Percentiles rank a stretch among this genome's conserved stretches.
phyloP scores from a whole-genome alignment of 92 coral and sea anemone genomes.

The Metridium senile region DNA sequence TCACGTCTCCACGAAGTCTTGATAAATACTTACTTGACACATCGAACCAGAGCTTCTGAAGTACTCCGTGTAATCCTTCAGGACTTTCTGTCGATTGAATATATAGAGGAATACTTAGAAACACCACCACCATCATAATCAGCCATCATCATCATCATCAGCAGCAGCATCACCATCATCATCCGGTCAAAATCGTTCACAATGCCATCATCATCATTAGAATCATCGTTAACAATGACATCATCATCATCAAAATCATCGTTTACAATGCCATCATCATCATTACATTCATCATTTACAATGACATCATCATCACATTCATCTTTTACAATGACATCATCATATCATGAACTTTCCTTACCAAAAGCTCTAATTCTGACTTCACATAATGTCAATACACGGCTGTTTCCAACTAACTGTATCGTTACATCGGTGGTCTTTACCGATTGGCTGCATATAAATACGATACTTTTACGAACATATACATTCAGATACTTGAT shows the following conservation, averaged over 20 bases:
- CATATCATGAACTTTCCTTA: neutral
- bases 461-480: constrained; percentile 1
- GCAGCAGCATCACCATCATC: no score
- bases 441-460: constrained; percentile 13
- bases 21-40: neutral
- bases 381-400: constrained; percentile 18
- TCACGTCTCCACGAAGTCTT: constrained; percentile 14
- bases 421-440: constrained; percentile 12
- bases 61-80: constrained; percentile 10
- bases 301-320: no score
- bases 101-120: no score
- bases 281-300: no score
- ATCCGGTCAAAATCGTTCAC: no score
- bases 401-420: neutral
- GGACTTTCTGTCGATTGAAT: constrained; percentile 1
- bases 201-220: no score
- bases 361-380: constrained; percentile 18
- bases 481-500: neutral
- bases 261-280: no score
- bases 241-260: no score
- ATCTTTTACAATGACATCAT: no score
- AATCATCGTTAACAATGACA: no score
- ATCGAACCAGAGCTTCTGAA: constrained; percentile 13
- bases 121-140: no score
- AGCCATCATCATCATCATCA: no score